Evolutionary conservation across 2,888 invertebrate species (phyloP), one percentile per base, ranked within the genome.

Genomic region (Pilophorus perplexus): DNA sequence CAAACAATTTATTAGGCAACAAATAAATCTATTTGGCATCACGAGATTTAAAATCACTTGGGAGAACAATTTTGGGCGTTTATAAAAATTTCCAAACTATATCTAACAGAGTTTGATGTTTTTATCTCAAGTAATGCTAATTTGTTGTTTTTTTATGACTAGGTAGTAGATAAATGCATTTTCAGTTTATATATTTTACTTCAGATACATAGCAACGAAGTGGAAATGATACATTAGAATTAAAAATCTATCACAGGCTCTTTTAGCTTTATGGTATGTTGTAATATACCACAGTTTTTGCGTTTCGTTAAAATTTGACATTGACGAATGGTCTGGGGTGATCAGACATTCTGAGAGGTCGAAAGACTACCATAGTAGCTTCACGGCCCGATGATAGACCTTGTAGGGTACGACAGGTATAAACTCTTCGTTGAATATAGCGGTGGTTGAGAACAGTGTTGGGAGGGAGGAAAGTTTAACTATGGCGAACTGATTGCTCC

Each of bases 241-340:
- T 52, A 14, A 52, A 52, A 52, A 28, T 52, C 52, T 52, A 52
- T 52, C 52, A 52, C 52, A 52, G 52, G 52, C 52, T 52, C 52
- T 52, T 52, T 52, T 52, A 52, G 52, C 52, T 52, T 52, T 52
- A 52, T 52, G 52, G 27, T 52, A 52, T 12, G 33, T 33, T 8
- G 6, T 12, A 33, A 33, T 8, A 33, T 33, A 33, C 33, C 33
- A 33, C 28, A 27, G 4, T 23, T 52, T 25, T 52, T 28, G 4
- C 28, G 14, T 28, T 52, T 52, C 16, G 28, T 52, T 16, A 28
- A 52, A 28, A 33, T 6, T 8, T 12, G 33, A 33, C 6, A 33
- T 8, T 33, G 6, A 12, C 33, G 33, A 33, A 33, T 12, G 33
- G 12, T n/a, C n/a, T n/a, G n/a, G n/a, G n/a, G n/a, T n/a, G n/a